phyloP scores from a whole-genome alignment of 2,888 invertebrate genomes.

The Xestia xanthographa region DNA sequence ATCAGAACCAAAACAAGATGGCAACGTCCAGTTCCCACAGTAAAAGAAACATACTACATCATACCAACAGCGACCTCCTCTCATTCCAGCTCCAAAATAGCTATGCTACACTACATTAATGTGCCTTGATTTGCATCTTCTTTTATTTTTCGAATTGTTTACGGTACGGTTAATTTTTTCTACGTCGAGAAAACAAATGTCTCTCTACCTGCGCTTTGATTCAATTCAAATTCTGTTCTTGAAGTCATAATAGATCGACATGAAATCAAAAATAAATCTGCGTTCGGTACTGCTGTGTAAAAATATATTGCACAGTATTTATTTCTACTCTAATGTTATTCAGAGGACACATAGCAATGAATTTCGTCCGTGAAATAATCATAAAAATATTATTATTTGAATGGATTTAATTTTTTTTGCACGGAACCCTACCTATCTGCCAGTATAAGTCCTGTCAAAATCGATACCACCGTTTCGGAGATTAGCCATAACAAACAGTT shows the following conservation, averaged over 20 bases:
- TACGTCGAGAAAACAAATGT: slow-evolving; percentile 4
- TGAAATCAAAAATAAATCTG: slow-evolving; percentile 6
- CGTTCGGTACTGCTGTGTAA: too few species aligned
- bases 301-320: too few species aligned
- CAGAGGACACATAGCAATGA: too few species aligned
- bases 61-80: neutral
- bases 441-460: too few species aligned
- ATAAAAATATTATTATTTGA: too few species aligned
- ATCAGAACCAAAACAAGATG: neutral
- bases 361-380: too few species aligned
- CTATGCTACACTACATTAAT: neutral
- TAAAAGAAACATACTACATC: neutral
- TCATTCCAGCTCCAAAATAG: neutral
- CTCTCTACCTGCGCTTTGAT: neutral
- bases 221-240: slow-evolving; percentile 15
- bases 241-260: slow-evolving; percentile 1
- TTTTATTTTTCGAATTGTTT: neutral
- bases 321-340: too few species aligned
- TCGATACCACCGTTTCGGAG: too few species aligned
- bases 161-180: neutral
- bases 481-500: too few species aligned
- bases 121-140: neutral
- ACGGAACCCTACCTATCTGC: too few species aligned
- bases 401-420: too few species aligned
- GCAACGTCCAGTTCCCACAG: neutral